phyloP scores from a whole-genome alignment of 2,113 vertebrate species.

The Grammomys dolichurus region DNA sequence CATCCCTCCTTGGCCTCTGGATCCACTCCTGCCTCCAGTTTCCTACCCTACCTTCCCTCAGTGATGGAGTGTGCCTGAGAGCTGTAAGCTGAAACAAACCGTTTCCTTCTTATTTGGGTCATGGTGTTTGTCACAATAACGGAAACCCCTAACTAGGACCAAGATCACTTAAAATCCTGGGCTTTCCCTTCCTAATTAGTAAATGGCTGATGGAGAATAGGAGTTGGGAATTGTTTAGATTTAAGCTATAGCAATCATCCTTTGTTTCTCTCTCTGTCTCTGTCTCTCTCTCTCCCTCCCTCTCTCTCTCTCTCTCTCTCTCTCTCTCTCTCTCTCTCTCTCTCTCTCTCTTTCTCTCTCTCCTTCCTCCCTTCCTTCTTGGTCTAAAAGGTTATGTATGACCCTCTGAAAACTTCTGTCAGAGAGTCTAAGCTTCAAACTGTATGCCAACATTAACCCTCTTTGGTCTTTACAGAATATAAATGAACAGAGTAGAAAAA shows the following conservation, averaged over 20 bases:
- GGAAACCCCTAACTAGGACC: background rate
- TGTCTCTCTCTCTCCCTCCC: no score
- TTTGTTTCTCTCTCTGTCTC: accelerated
- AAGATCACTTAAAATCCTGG: background rate
- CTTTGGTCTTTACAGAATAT: background rate
- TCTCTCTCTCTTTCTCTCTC: accelerated
- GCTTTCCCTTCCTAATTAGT: background rate
- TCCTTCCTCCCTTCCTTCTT: background rate
- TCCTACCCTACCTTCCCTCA: background rate
- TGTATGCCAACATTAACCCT: background rate
- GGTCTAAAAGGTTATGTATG: background rate
- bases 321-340: no score
- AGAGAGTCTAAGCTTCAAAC: background rate
- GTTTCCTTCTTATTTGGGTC: background rate
- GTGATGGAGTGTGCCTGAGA: background rate
- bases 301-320: accelerated
- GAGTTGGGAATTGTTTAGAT: background rate
- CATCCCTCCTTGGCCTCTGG: background rate
- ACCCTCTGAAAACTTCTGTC: background rate
- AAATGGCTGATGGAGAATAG: background rate
- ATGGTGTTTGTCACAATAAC: background rate
- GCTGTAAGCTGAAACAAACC: background rate
- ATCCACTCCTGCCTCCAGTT: background rate
- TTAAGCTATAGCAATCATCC: background rate
- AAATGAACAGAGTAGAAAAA: background rate